Conservation (phyloP, 2,888 invertebrate genomes). For the Mythimna loreyi region DNA sequence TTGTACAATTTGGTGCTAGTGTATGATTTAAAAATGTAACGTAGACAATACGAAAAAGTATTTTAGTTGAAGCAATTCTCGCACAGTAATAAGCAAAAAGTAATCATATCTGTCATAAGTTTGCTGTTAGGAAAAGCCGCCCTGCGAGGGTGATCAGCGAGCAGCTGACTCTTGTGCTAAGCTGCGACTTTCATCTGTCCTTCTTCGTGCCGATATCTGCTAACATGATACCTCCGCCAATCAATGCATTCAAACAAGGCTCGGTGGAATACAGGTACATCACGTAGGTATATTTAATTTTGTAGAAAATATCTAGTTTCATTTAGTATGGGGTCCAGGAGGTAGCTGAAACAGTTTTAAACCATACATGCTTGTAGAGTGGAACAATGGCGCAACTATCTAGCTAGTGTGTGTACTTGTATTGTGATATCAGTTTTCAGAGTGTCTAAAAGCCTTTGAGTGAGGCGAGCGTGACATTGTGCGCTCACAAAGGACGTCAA, state of each 20-base stretch:
- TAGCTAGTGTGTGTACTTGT: constrained; percentile 10
- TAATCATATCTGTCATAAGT: neutral
- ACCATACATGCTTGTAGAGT: neutral
- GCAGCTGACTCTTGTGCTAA: neutral
- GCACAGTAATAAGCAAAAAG: neutral
- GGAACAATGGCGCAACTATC: constrained; percentile 3
- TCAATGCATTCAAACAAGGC: constrained; percentile 17
- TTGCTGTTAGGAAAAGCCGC: no score
- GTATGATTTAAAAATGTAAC: neutral
- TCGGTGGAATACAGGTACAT: no score
- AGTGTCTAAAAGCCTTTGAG: constrained; percentile 39
- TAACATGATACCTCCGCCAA: neutral
- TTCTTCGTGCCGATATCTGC: neutral
- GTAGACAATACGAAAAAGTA: neutral
- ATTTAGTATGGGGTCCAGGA: neutral
- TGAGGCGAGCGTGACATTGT: constrained; percentile 11
- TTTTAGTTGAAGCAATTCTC: neutral
- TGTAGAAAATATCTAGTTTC: neutral
- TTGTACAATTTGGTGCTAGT: neutral
- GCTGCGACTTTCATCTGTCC: neutral
- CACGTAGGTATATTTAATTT: no score
- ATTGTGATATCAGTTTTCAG: constrained; percentile 39
- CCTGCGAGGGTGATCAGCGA: no score
- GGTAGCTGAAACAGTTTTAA: neutral
- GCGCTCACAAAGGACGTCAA: constrained; percentile 32